phyloP scores from a whole-genome alignment of 2,888 invertebrate species.

The Bellardia bayeri region DNA sequence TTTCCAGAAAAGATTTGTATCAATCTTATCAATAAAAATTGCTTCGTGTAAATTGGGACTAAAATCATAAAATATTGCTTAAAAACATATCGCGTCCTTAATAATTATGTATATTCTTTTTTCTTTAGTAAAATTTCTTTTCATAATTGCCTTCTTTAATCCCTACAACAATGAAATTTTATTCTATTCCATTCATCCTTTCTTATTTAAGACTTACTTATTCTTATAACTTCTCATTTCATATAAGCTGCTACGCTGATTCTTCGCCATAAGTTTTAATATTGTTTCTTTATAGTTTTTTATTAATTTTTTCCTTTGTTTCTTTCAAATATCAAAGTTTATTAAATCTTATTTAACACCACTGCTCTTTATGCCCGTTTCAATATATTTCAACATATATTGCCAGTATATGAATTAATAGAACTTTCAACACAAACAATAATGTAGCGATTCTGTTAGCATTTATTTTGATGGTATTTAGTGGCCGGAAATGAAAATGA shows the following conservation, averaged over 20 bases:
- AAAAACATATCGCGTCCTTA: not conserved
- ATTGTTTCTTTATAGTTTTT: constrained; percentile 5
- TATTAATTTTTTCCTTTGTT: constrained; percentile 30
- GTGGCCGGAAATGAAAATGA: constrained; percentile 50
- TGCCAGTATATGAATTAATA: not conserved
- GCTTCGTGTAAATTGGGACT: too few relatives aligned
- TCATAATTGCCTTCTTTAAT: not conserved
- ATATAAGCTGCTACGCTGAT: not conserved
- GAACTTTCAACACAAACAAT: constrained; percentile 43
- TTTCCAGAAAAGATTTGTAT: too few relatives aligned
- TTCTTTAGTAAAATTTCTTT: not conserved
- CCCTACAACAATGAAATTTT: not conserved
- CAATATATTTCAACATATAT: not conserved
- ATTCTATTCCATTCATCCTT: not conserved
- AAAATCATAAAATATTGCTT: too few relatives aligned
- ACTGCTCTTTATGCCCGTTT: not conserved
- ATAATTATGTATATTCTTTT: not conserved
- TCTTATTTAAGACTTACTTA: not conserved
- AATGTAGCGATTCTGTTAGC: constrained; percentile 28
- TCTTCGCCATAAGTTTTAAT: constrained; percentile 30
- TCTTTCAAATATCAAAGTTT: constrained; percentile 51
- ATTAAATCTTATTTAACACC: constrained; percentile 50
- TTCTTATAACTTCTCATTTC: constrained; percentile 3
- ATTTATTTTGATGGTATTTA: not conserved
- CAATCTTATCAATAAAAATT: too few relatives aligned